A percentile compares a stretch with the other conserved stretches of the same genome.
Evolutionary conservation across 2,888 invertebrate species (phyloP).

Genomic region (Microplitis manilae): DNA sequence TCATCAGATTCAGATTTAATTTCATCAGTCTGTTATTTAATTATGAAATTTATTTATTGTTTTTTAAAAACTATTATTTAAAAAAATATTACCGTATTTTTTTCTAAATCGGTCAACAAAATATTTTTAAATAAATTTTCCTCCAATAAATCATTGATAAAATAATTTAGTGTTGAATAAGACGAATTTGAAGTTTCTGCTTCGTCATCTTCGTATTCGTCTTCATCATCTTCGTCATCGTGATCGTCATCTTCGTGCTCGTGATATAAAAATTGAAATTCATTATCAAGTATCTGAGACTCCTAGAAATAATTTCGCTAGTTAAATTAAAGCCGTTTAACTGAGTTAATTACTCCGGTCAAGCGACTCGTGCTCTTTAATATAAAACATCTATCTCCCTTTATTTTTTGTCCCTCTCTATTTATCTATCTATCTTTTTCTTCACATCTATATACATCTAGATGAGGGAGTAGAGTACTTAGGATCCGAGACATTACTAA

Average conservation of each 20-base stretch:
- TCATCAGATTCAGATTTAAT: background rate
- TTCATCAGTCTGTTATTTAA: background rate
- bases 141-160: background rate
- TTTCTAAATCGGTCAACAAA: background rate
- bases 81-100: background rate
- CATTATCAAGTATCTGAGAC: background rate
- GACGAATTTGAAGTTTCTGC: background rate
- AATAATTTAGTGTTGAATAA: background rate
- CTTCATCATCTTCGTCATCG: background rate
- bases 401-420: background rate
- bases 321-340: slow-evolving; percentile 2
- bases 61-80: background rate
- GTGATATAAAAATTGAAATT: background rate
- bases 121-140: background rate
- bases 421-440: background rate
- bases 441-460: slow-evolving; percentile 6
- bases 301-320: slow-evolving; percentile 9
- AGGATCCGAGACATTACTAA: background rate
- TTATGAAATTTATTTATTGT: background rate
- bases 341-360: slow-evolving; percentile 24
- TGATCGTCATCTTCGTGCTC: slow-evolving; percentile 1
- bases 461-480: background rate
- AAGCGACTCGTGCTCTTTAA: slow-evolving; percentile 16
- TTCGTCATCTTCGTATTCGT: background rate
- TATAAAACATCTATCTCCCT: background rate